Evolutionary conservation across 2,888 invertebrate genomes (phyloP).

Genomic region (Octodonta nipae): DNA sequence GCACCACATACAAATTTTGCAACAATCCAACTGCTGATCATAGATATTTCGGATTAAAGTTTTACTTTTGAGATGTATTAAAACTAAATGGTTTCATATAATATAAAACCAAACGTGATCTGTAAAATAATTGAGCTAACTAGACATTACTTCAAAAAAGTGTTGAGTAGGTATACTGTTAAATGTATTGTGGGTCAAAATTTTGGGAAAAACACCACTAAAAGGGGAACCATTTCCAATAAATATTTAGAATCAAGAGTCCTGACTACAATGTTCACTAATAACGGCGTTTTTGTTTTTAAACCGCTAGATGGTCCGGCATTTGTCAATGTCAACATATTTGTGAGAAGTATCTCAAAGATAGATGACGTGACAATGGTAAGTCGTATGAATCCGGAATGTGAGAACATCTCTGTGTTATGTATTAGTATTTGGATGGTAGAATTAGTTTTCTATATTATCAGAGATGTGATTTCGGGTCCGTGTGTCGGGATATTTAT

Average conservation of each 20-base stretch:
- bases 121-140: too few relatives aligned
- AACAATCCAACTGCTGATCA: too few relatives aligned
- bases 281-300: conserved; percentile 31
- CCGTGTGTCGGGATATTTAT: conserved; percentile 19
- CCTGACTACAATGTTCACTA: conserved; percentile 16
- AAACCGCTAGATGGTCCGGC: conserved; percentile 74
- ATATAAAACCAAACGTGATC: too few relatives aligned
- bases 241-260: conserved; percentile 11
- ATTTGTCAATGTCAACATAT: conserved; percentile 93
- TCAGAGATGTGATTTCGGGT: conserved; percentile 28
- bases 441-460: conserved; percentile 24
- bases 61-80: too few relatives aligned
- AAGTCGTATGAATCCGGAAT: conserved; percentile 46
- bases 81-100: too few relatives aligned
- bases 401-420: conserved; percentile 25
- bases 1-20: too few relatives aligned
- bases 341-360: conserved; percentile 97
- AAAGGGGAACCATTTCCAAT: too few relatives aligned
- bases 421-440: conserved; percentile 28
- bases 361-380: conserved; percentile 99
- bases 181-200: too few relatives aligned
- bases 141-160: too few relatives aligned
- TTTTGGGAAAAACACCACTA: too few relatives aligned
- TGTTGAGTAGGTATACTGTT: too few relatives aligned
- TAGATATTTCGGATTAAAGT: too few relatives aligned